Conservation (phyloP, 2,797 vertebrate species). For the Notolepis coatsorum region DNA sequence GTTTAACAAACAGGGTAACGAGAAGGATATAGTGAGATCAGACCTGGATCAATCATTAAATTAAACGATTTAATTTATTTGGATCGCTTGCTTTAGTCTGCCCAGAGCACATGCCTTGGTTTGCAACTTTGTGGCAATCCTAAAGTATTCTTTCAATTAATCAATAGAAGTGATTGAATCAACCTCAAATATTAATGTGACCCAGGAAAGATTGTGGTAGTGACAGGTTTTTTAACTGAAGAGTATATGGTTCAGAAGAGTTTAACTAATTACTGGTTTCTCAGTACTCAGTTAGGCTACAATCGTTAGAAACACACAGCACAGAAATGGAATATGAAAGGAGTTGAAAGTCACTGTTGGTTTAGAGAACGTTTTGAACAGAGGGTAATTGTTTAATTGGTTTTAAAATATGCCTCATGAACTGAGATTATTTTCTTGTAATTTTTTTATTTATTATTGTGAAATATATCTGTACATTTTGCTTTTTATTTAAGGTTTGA, state of each 20-base stretch:
- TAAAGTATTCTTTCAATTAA: no score
- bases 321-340: slow-evolving; percentile 5
- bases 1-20: background rate
- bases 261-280: no score
- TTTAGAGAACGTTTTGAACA: slow-evolving; percentile 34
- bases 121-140: background rate
- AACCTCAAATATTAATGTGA: background rate
- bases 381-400: background rate
- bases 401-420: background rate
- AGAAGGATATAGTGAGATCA: background rate
- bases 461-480: slow-evolving; percentile 79
- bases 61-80: background rate
- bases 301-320: background rate
- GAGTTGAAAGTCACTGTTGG: slow-evolving; percentile 11
- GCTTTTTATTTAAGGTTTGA: slow-evolving; percentile 60
- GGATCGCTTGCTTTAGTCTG: background rate
- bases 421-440: slow-evolving; percentile 40
- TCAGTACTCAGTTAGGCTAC: no score
- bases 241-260: background rate
- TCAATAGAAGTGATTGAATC: background rate
- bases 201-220: background rate
- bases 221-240: no score
- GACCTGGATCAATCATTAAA: background rate
- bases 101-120: background rate
- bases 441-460: slow-evolving; percentile 79